Evolutionary conservation across 2,797 vertebrate species (phyloP).

Genomic region (Squalus acanthias): DNA sequence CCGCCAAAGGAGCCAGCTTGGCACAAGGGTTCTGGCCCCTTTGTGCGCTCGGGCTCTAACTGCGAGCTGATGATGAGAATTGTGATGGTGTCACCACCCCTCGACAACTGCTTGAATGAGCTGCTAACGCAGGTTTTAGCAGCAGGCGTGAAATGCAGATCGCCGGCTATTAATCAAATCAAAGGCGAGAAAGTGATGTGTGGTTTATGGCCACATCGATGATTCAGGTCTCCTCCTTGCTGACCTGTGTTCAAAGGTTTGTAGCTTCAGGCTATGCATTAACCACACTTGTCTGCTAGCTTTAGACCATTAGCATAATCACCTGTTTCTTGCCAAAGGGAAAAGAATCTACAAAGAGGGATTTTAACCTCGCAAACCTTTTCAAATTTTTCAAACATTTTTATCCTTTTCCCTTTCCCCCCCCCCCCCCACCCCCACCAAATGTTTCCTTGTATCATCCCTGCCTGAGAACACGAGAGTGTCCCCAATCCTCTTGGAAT

Average conservation of each 20-base stretch:
- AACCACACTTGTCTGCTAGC: too few relatives aligned
- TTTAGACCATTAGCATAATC: background rate
- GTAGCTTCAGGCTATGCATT: background rate
- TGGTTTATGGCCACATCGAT: background rate
- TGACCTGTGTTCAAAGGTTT: background rate
- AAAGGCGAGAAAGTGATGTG: background rate
- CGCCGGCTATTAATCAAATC: background rate
- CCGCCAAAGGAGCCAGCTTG: background rate
- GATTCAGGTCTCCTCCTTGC: background rate
- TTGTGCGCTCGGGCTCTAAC: background rate
- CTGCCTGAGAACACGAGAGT: background rate
- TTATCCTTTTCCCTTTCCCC: background rate
- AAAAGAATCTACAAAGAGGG: background rate
- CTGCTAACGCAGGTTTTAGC: background rate
- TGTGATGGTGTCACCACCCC: background rate
- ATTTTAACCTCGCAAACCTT: background rate
- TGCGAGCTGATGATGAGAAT: background rate
- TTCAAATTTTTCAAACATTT: background rate
- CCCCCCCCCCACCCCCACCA: too few relatives aligned
- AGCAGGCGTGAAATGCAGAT: background rate
- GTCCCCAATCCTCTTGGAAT: background rate
- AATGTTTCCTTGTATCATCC: background rate
- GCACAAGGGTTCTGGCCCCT: background rate
- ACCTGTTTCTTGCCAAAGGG: background rate
- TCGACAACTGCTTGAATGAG: background rate